Conservation (phyloP, 1,140 invertebrate species). For the Alviniconcha marisindica region DNA sequence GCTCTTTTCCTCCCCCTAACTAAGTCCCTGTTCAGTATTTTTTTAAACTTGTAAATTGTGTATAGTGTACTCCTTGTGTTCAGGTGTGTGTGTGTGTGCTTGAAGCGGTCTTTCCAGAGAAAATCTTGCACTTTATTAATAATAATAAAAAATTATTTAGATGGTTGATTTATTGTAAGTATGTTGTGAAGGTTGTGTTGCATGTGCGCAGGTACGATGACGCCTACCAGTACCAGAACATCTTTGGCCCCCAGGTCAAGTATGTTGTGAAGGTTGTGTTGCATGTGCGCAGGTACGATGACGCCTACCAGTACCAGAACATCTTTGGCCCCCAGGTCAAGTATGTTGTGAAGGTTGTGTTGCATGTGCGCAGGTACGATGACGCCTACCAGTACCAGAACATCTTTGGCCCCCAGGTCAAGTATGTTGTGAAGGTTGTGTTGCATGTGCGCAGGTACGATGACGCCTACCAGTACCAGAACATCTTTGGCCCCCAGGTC, state of each 20-base stretch:
- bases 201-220: conserved; percentile 95
- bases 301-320: conserved; percentile 99
- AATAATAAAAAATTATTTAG: neutral
- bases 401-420: conserved; percentile 97
- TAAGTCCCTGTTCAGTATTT: no score
- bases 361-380: conserved; percentile 94
- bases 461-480: conserved; percentile 99
- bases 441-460: conserved; percentile 95
- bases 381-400: conserved; percentile 99
- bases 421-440: no score
- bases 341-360: no score
- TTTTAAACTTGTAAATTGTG: no score
- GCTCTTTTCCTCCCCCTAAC: no score
- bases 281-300: conserved; percentile 93
- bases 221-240: conserved; percentile 99
- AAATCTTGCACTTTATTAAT: no score
- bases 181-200: neutral
- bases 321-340: conserved; percentile 98
- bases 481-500: conserved; percentile 98
- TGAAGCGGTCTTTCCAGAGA: no score
- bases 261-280: neutral
- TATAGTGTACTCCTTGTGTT: no score
- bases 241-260: conserved; percentile 94
- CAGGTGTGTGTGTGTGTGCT: neutral
- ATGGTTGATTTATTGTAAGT: neutral